phyloP scores from a whole-genome alignment of 1,140 invertebrate species.

The Bombus superbus region DNA sequence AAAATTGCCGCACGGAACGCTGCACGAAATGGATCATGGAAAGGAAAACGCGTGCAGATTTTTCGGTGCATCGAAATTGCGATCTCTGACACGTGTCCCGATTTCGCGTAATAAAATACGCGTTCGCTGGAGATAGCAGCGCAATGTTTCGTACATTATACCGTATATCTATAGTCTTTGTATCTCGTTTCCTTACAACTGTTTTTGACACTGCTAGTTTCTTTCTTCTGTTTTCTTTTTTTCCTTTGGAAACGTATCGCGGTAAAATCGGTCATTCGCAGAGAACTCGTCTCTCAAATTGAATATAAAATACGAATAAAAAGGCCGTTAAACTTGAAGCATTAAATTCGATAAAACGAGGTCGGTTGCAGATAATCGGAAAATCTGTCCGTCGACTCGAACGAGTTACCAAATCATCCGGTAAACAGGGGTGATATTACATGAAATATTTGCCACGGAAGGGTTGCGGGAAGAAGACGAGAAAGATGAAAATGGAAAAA shows the following conservation, averaged over 20 bases:
- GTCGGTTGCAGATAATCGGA: background rate
- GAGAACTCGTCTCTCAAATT: background rate
- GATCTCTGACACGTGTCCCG: conserved; percentile 54
- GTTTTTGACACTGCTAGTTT: background rate
- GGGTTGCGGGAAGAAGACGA: background rate
- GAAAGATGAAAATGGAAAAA: background rate
- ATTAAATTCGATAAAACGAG: background rate
- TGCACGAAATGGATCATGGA: conserved; percentile 63
- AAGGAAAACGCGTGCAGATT: conserved; percentile 62
- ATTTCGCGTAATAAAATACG: conserved; percentile 59
- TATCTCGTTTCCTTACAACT: background rate
- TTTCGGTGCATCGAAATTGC: conserved; percentile 57
- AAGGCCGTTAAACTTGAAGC: no score
- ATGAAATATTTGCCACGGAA: background rate
- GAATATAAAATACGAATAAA: background rate
- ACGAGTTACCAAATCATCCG: background rate
- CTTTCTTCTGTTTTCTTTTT: no score
- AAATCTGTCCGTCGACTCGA: no score
- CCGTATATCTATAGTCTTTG: background rate
- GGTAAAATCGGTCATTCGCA: background rate
- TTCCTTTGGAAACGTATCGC: background rate
- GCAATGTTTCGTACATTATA: background rate
- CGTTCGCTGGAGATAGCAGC: conserved; percentile 8
- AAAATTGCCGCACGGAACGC: conserved; percentile 55
- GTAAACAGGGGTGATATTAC: background rate